A percentile compares a stretch with the other conserved stretches of the same genome.
Conservation (phyloP, 1,140 invertebrate genomes). For the Trachymyrmex septentrionalis region DNA sequence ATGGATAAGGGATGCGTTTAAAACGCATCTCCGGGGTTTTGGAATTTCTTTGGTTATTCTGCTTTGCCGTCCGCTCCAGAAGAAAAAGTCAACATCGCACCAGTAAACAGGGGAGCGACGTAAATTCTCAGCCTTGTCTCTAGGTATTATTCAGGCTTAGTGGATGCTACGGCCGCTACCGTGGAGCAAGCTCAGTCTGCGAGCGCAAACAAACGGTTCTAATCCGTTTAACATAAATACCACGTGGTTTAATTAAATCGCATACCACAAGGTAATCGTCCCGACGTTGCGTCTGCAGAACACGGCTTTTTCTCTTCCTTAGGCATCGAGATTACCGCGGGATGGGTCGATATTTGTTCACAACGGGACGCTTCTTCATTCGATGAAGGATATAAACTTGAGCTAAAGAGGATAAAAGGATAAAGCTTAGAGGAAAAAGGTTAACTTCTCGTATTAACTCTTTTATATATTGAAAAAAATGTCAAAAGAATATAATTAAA, state of each 20-base stretch:
- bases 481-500: background rate
- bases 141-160: conserved; percentile 80
- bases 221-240: conserved; percentile 81
- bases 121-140: conserved; percentile 77
- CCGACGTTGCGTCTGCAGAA: conserved; percentile 26
- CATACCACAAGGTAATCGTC: conserved; percentile 60
- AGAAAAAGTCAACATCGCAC: conserved; percentile 72
- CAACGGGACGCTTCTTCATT: conserved; percentile 4
- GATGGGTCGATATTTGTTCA: conserved; percentile 38
- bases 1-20: conserved; percentile 31
- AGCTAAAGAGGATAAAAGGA: background rate
- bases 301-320: conserved; percentile 40
- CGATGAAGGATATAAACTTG: background rate
- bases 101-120: conserved; percentile 64
- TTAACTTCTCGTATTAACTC: background rate
- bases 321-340: conserved; percentile 32
- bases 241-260: conserved; percentile 79
- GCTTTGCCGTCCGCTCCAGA: conserved; percentile 56
- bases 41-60: conserved; percentile 72
- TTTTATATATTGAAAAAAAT: background rate
- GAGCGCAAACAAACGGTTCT: conserved; percentile 78
- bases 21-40: conserved; percentile 61
- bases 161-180: conserved; percentile 66
- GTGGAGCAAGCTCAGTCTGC: conserved; percentile 58
- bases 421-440: background rate